Evolutionary conservation across 2,888 invertebrate species (phyloP), one percentile per base, ranked within the genome.

Genomic region (Diploptera punctata): DNA sequence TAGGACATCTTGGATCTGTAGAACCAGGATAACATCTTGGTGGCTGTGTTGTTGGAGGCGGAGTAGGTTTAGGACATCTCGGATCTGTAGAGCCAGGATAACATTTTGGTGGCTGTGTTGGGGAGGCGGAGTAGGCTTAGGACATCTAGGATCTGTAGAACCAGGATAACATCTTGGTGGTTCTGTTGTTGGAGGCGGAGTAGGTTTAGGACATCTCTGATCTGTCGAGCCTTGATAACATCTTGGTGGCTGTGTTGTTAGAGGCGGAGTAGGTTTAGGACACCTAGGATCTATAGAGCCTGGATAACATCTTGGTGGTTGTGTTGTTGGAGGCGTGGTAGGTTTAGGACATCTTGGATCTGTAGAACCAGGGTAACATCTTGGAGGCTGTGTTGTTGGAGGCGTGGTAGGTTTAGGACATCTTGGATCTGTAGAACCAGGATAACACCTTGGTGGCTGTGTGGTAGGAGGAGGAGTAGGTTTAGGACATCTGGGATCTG

Each of bases 361-460:
- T 19, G 72, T 74, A 49, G 67, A 68, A 65, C 76, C 78, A 33
- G 78, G 76, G 52, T 79, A 82, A 68, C 52, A 70, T 38, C 13
- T n/a, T 19, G 43, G 72, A 5, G 16, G 69, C 19, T 47, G 44
- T 10, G 70, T 70, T 18, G 31, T 19, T 24, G 47, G 26, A 16
- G 38, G 76, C 0, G 79, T 77, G 78, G 80, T 79, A 10, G 77
- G 70, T 18, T 77, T 75, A 13, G 82, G 80, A 49, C 81, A 81
- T 0, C 80, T 75, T 0, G 75, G 61, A 10, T 73, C 74, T 47
- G 68, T 61, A 5, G 47, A 72, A 16, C 47, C 60, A 43, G 13
- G 65, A 24, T 73, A 47, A 18, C 75, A 73, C 0, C 10, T 43
- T 19, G 44, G 70, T 19, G n/a, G n/a, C 10, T 71, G 60, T 57